Base-by-base conservation (phyloP, 2,113 vertebrate genomes). In the Pipra filicauda region DNA sequence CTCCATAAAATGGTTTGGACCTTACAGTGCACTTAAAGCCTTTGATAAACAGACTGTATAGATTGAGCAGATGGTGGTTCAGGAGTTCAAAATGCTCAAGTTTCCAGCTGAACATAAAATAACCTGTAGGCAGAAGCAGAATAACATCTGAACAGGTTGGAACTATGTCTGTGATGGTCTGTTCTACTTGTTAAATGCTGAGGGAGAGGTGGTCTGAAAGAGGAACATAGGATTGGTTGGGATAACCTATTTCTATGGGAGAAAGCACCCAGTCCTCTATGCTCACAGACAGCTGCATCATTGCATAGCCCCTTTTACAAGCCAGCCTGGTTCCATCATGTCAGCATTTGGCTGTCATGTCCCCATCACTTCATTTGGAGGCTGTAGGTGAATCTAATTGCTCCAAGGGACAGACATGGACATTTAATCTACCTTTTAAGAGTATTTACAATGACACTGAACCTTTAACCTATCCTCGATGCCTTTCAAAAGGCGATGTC, bases 81-180 rank as follows among this genome's bases (percentile, higher is more conserved):
- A 93, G 93, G 91, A 97, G 93, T 97, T 94, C 88, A 70, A 59
- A 95, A 76, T 39, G 54, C 95, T 79, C 88, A 96, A 51, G 71
- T 96, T 91, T 86, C 87, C 85, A 91, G 48, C 41, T 64, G 73
- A 97, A 95, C 88, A 92, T 86, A 94, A 85, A 96, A 93, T 95
- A 96, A 95, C 91, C 89, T 96, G 78, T 93, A 95, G 79, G 93
- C 88, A 95, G 76, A 91, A 90, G 85, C n/a, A 94, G 88, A 96
- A 94, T 91, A 92, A 95, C 90, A 94, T 95, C 90, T 96, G 90
- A 97, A 83, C 92, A 96, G 95, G 96, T 94, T 93, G 73, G 65
- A 93, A 87, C 48, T 72, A 39, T 13, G 73, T 72, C 78, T 93
- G 51, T 37, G 82, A 86, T 81, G 74, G 39, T 67, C 82, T 91